phyloP scores from a whole-genome alignment of 2,113 vertebrate species.

The Naja naja region DNA sequence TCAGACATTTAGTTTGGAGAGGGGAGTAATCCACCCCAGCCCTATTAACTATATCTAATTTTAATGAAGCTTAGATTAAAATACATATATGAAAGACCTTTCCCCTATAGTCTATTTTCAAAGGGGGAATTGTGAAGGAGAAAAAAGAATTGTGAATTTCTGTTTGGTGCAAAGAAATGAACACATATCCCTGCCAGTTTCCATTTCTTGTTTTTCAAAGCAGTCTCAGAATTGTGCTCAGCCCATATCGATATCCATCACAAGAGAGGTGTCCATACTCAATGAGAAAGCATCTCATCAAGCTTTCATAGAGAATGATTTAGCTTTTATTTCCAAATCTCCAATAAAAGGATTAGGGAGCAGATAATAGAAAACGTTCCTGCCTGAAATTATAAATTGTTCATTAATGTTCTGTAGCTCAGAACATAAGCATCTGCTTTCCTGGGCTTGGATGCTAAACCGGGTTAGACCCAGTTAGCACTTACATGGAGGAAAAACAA shows the following conservation, averaged over 20 bases:
- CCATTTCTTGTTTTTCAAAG: neutral
- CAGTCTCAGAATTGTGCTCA: neutral
- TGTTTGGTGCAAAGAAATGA: neutral
- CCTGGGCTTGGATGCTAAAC: too few relatives aligned
- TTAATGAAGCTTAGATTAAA: neutral
- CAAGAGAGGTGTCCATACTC: neutral
- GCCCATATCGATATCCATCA: neutral
- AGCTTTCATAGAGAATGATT: too few relatives aligned
- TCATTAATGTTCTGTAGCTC: too few relatives aligned
- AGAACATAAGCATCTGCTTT: too few relatives aligned
- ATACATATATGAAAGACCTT: neutral
- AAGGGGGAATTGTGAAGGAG: neutral
- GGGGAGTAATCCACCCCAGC: neutral
- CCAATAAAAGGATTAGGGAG: too few relatives aligned
- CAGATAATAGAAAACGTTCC: too few relatives aligned
- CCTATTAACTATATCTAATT: neutral
- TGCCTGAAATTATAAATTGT: too few relatives aligned
- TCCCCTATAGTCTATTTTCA: neutral
- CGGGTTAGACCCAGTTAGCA: too few relatives aligned
- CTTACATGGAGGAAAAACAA: too few relatives aligned
- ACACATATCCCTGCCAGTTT: neutral
- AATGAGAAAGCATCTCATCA: neutral
- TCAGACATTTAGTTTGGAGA: neutral
- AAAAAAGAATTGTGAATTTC: neutral
- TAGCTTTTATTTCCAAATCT: too few relatives aligned